Evolutionary conservation across 2,113 vertebrate species (phyloP).

Genomic region (Sialia sialis): DNA sequence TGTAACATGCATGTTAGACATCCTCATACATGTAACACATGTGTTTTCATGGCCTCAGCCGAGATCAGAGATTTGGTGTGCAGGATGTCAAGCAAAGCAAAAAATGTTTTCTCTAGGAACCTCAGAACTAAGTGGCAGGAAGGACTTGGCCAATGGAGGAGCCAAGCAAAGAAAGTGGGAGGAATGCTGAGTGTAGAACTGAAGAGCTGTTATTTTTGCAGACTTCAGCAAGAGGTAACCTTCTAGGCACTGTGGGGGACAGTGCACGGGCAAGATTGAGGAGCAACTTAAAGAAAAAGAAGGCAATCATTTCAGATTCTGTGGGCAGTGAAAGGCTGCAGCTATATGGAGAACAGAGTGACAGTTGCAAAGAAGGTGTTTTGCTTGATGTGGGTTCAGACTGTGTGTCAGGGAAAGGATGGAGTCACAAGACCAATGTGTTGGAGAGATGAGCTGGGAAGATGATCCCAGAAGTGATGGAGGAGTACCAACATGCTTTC

Average conservation of each 20-base stretch:
- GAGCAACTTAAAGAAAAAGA: not conserved
- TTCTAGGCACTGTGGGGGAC: not conserved
- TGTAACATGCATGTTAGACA: not conserved
- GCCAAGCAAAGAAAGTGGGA: not conserved
- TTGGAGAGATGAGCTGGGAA: not conserved
- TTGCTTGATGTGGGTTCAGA: not conserved
- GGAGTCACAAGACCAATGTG: not conserved
- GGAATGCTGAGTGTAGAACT: not conserved
- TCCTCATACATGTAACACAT: not conserved
- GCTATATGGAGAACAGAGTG: not conserved
- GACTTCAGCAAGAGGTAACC: not conserved
- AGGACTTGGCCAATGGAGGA: not conserved
- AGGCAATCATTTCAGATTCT: not conserved
- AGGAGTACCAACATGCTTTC: not conserved
- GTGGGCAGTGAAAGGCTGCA: not conserved
- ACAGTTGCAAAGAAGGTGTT: not conserved
- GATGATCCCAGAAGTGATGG: not conserved
- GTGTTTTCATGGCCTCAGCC: not conserved
- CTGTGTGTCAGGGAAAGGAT: not conserved
- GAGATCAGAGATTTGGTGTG: not conserved
- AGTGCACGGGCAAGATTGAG: not conserved
- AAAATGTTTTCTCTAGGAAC: not conserved
- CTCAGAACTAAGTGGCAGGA: not conserved
- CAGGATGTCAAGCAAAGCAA: not conserved
- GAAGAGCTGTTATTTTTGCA: not conserved